Evolutionary conservation across 2,113 vertebrate genomes (phyloP).

Genomic region (Coptodon rendalli): DNA sequence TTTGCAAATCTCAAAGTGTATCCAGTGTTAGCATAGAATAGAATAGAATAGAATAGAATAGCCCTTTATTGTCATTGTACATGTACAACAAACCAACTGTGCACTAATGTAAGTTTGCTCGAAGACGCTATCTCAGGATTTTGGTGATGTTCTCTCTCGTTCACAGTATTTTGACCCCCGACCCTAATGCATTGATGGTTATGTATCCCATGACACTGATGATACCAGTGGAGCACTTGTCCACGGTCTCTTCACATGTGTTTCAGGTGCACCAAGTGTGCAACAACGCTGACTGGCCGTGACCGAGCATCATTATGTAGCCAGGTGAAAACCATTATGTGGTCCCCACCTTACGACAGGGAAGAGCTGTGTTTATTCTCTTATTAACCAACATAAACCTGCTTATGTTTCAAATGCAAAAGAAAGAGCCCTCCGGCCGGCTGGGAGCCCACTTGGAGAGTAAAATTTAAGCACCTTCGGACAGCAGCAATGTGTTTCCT

Average conservation of each 20-base stretch:
- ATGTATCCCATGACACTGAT: not conserved
- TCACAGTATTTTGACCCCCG: not conserved
- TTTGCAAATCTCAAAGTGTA: too few relatives aligned
- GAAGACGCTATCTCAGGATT: not conserved
- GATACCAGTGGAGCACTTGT: not conserved
- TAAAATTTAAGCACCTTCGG: not conserved
- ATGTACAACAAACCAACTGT: not conserved
- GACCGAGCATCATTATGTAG: not conserved
- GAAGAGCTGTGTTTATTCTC: not conserved
- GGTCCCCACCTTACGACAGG: not conserved
- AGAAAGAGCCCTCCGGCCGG: not conserved
- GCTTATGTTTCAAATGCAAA: constrained; percentile 2
- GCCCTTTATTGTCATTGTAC: not conserved
- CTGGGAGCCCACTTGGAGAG: not conserved
- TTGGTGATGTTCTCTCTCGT: not conserved
- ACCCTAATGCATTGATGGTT: not conserved
- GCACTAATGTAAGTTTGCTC: accelerated
- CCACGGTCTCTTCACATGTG: not conserved
- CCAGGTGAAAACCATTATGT: not conserved
- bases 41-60: not conserved
- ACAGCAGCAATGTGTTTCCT: not conserved
- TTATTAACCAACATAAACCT: not conserved
- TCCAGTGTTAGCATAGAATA: not conserved
- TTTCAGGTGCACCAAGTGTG: not conserved
- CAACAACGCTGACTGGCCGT: not conserved